Evolutionary conservation across 64 coral and sea anemone genomes (phyloP), one percentile per base, ranked within the genome.

Genomic region (Montipora efflorescens): DNA sequence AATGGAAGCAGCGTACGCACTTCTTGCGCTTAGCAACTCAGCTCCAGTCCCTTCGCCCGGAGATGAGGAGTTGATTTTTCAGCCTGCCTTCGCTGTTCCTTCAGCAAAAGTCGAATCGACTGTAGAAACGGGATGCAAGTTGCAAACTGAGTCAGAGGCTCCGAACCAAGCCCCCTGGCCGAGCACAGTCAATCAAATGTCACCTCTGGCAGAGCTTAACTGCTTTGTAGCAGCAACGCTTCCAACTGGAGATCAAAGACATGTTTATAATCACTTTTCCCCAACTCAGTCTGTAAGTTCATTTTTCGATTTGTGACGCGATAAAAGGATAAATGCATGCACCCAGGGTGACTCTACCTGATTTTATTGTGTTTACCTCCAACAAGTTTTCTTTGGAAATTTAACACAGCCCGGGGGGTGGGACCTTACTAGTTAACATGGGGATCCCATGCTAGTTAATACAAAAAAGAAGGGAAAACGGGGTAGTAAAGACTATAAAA

Each of bases 21-120:
- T 84, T 68, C 81, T 84, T 19, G 81, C 81, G 8, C 44, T 84
- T 21, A 84, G 61, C 13, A 84, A 69, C 16, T 84, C 81, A 84
- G 61, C 62, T 14, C 62, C 28, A 68, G 43, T 6, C 43, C 7
- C 81, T 12, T 16, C 61, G 8, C 15, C 36, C 67, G 59, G 28
- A 67, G 18, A 70, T 44, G 67, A 5, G 44, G 16, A 14, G 43
- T 48, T 14, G 16, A 18, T 68, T 4, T 9, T n/a, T 8, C 53
- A 84, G 81, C 61, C 62, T 84, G 81, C 15, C 7, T 11, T 14
- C 14, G 2, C 67, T 14, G 59, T 64, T 64, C 22, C 16, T 47
- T 53, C 52, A 61, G 11, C 52, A 59, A 81, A 16, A 5, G 16
- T 7, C 18, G 13, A 20, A 8, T 36, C 36, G 36, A 36, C 36